These are phyloP conservation scores for Camponotus vicinus DNA, from an alignment of 1,140 invertebrate species.

Conservation along the genomic window DNA sequence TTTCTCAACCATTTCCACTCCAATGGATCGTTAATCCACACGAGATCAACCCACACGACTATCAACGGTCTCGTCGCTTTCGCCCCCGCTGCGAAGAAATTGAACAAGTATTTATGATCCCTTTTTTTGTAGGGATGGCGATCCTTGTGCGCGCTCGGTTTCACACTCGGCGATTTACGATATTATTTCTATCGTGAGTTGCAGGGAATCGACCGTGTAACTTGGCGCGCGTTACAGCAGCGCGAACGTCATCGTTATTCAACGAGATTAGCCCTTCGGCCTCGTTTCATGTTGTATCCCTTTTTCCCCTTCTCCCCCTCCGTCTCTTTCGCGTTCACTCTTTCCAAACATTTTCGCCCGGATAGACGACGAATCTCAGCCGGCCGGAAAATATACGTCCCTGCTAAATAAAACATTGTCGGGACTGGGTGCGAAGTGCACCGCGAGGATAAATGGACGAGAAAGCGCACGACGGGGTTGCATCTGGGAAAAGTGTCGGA, in stretches of 20 bases:
- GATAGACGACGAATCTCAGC: conserved; percentile 61
- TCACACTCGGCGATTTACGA: conserved; percentile 45
- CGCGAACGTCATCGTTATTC: conserved; percentile 52
- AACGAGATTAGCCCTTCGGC: conserved; percentile 56
- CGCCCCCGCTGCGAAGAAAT: conserved; percentile 24
- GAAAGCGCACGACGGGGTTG: conserved; percentile 50
- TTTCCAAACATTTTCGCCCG: conserved; percentile 57
- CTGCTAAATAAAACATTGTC: conserved; percentile 65
- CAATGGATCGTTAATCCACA: conserved; percentile 21
- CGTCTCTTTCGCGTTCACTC: background rate
- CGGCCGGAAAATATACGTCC: conserved; percentile 59
- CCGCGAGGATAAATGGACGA: conserved; percentile 58
- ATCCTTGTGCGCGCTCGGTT: background rate
- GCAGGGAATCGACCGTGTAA: conserved; percentile 23
- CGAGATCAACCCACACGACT: conserved; percentile 14
- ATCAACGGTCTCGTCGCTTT: conserved; percentile 16
- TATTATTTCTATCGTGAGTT: conserved; percentile 41
- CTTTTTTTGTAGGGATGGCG: background rate
- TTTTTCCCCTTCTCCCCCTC: background rate
- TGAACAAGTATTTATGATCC: conserved; percentile 48
- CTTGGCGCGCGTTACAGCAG: conserved; percentile 13
- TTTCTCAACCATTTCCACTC: conserved; percentile 2
- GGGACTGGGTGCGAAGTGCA: conserved; percentile 47
- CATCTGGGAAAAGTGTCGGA: conserved; percentile 54
- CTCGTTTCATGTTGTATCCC: conserved; percentile 12